Percentiles rank a stretch among this genome's conserved stretches.
Evolutionary conservation across 2,797 vertebrate species (phyloP).

Genomic region (Hemitrygon akajei): DNA sequence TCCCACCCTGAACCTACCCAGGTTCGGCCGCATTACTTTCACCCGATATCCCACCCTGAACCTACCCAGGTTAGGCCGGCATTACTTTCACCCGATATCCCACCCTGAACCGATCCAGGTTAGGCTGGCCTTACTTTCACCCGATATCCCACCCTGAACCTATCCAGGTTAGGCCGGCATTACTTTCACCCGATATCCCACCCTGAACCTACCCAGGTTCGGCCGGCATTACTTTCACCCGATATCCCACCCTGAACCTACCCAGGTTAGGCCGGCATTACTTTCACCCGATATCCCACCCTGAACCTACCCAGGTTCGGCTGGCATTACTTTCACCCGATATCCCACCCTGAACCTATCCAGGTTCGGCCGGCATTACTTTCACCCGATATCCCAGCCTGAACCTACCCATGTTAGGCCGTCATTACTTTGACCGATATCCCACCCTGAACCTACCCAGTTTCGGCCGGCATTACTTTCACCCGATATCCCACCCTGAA

Average conservation of each 20-base stretch:
- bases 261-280: not conserved
- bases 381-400: too few species aligned
- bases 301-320: not conserved
- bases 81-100: not conserved
- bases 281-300: too few species aligned
- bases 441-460: not conserved
- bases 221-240: not conserved
- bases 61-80: not conserved
- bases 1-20: too few species aligned
- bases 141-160: not conserved
- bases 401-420: not conserved
- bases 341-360: not conserved
- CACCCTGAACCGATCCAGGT: too few species aligned
- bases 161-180: not conserved
- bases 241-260: not conserved
- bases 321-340: too few species aligned
- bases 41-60: not conserved
- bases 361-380: not conserved
- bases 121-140: not conserved
- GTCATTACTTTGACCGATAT: too few species aligned
- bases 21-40: not conserved
- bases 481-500: too few species aligned
- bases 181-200: too few species aligned
- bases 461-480: not conserved
- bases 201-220: not conserved